Evolutionary conservation across 2,888 invertebrate species (phyloP), one percentile per base, ranked within the genome.

Genomic region (Oconnorella tubifera): DNA sequence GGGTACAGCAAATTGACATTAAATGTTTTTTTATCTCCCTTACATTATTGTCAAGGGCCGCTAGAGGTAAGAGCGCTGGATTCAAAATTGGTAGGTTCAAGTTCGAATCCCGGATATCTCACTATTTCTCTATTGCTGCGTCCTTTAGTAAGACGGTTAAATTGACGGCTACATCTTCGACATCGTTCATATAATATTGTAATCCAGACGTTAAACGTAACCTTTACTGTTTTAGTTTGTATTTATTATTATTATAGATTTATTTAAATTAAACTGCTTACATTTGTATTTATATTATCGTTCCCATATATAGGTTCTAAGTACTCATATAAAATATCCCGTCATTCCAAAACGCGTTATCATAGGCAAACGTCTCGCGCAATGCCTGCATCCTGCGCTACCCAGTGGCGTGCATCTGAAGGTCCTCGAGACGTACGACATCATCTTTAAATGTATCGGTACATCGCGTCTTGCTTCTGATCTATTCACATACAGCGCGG

Each of bases 351-450:
- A 91, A 69, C 85, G 91, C 72, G 89, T 92, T 72, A 90, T 91
- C 76, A 90, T 94, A 70, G 90, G 91, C 59, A 95, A 94, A 83
- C 86, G 94, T 68, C 84, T 95, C 70, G 91, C 93, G 56, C 94
- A 94, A 85, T 95, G 94, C 80, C 89, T 94, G 86, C 93, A 95
- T 84, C 93, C 93, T 40, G 90, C 90, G 25, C 84, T 94, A 71
- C 93, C 94, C 28, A 90, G 90, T 62, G 93, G 94, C 40, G 94
- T 94, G 31, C 94, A 94, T 83, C 83, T 93, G 68, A 93, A 92
- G 83, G 92, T 92, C 28, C 83, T 94, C 71, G 93, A 94, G 83
- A 91, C 92, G 0, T 94, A 93, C 82, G 90, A 91, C 78, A 89
- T 91, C 71, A 91, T 94, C 78, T 93, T 94, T 83, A 89, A 89